Conservation (phyloP, 2,113 vertebrate species). For the Sarotherodon lohbergeri region DNA sequence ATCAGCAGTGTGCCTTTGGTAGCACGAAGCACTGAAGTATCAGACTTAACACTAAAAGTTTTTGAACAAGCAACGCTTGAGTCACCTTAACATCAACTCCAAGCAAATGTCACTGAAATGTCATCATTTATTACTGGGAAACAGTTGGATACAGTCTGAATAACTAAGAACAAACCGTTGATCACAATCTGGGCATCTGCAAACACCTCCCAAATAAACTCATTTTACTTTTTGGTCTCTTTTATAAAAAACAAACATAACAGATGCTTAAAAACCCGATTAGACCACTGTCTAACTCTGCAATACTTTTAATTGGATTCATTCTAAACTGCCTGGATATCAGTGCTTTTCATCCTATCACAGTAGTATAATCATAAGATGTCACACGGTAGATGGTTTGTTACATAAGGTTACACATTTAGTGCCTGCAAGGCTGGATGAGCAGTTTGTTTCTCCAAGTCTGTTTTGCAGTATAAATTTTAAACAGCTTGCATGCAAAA, state of each 20-base stretch:
- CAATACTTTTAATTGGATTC: neutral
- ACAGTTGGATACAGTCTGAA: neutral
- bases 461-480: neutral
- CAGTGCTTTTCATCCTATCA: neutral
- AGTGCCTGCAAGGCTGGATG: neutral
- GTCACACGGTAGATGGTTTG: neutral
- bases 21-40: neutral
- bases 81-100: neutral
- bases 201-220: neutral
- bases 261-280: neutral
- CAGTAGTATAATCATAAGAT: neutral
- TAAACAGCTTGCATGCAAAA: neutral
- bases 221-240: neutral
- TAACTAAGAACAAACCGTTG: neutral
- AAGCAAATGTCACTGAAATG: conserved; percentile 24
- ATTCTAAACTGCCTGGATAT: neutral
- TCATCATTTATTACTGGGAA: neutral
- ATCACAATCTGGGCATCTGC: neutral
- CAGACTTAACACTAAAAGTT: neutral
- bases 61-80: conserved; percentile 16
- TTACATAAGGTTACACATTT: neutral
- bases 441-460: neutral
- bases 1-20: neutral
- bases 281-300: neutral
- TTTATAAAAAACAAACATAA: neutral